These are phyloP conservation scores for Conops quadrifasciatus DNA, from an alignment of 2,888 invertebrate genomes.

Conservation along the genomic window DNA sequence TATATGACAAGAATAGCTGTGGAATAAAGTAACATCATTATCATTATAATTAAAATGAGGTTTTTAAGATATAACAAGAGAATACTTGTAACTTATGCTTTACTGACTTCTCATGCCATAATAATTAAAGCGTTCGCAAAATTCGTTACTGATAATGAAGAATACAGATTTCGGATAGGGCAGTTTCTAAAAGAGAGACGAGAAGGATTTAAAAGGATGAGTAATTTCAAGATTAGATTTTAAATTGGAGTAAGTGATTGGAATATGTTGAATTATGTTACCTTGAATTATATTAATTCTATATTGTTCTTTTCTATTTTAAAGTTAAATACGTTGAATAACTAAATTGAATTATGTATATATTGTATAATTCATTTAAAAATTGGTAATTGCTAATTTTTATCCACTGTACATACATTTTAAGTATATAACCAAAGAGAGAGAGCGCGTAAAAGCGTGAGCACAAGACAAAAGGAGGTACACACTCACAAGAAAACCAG, in stretches of 20 bases:
- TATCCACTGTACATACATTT: too few species aligned
- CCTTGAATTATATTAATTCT: too few species aligned
- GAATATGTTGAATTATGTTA: background rate
- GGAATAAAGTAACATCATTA: background rate
- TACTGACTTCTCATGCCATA: conserved; percentile 92
- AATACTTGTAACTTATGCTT: conserved; percentile 1
- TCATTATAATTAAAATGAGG: background rate
- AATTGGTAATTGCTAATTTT: too few species aligned
- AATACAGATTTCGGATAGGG: conserved; percentile 80
- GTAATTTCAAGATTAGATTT: background rate
- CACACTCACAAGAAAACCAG: too few species aligned
- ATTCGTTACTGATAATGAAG: conserved; percentile 92
- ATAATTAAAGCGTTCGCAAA: conserved; percentile 94
- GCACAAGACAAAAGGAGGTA: too few species aligned
- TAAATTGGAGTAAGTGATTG: background rate
- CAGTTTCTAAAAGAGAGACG: conserved; percentile 52
- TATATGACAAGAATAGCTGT: conserved; percentile 81
- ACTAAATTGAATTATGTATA: too few species aligned
- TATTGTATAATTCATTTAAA: too few species aligned
- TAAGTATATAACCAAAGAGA: too few species aligned
- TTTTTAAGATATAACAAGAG: too few species aligned
- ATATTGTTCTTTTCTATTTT: too few species aligned
- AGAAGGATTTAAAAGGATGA: background rate
- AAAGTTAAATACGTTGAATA: too few species aligned
- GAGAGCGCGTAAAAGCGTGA: too few species aligned